Conservation (phyloP, 2,888 invertebrate genomes). For the Sarcophaga caerulescens region DNA sequence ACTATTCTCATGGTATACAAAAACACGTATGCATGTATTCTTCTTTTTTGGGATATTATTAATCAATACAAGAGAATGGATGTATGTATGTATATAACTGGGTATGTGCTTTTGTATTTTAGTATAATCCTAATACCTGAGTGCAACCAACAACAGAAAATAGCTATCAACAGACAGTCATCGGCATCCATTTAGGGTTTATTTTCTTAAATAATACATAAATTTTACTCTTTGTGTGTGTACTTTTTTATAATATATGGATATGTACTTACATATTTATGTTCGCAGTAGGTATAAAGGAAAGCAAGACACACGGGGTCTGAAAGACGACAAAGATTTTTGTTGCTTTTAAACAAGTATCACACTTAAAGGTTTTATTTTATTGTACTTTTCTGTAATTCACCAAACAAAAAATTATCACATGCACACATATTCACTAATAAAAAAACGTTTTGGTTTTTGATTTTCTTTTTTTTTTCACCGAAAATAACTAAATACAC, state of each 20-base stretch:
- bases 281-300: no score
- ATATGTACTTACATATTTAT: no score
- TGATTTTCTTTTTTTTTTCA: not conserved
- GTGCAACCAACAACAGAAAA: slow-evolving; percentile 20
- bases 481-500: no score
- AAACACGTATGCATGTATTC: not conserved
- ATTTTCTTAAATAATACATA: not conserved
- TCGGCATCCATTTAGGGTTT: slow-evolving; percentile 28
- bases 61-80: not conserved
- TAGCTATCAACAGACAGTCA: slow-evolving; percentile 19
- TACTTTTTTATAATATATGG: not conserved
- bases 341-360: not conserved
- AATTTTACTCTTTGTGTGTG: slow-evolving; percentile 28
- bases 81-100: not conserved
- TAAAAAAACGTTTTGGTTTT: not conserved
- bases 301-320: no score
- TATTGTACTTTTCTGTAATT: not conserved
- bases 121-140: slow-evolving; percentile 47
- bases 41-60: not conserved
- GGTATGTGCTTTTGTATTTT: slow-evolving; percentile 5
- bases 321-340: not conserved
- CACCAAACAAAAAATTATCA: not conserved
- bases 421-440: not conserved
- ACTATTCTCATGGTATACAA: slow-evolving; percentile 18
- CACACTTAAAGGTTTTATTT: slow-evolving; percentile 15